A percentile compares a stretch with the other conserved stretches of the same genome.
phyloP scores from a whole-genome alignment of 1,140 invertebrate species.

The Calephelis virginiensis region DNA sequence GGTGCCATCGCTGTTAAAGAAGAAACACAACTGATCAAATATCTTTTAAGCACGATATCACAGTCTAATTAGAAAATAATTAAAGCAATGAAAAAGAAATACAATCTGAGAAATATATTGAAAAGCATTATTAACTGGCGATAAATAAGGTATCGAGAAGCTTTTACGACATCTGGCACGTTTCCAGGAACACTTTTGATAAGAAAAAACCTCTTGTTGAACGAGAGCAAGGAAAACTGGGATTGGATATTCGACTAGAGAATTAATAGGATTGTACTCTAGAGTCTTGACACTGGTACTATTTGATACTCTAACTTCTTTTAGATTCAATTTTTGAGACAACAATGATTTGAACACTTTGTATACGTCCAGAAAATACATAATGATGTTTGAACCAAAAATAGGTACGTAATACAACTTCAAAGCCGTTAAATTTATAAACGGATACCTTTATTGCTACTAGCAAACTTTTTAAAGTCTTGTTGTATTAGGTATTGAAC shows the following conservation, averaged over 20 bases:
- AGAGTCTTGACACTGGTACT: conserved; percentile 30
- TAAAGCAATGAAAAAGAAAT: conserved; percentile 22
- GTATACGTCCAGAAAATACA: too few species aligned
- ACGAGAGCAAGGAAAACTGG: conserved; percentile 37
- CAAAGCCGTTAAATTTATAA: too few species aligned
- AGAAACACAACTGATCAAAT: not conserved
- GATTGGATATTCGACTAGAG: conserved; percentile 43
- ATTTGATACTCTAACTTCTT: conserved; percentile 21
- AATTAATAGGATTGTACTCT: conserved; percentile 47
- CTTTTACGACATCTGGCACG: conserved; percentile 44
- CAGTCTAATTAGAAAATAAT: not conserved
- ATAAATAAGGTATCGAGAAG: conserved; percentile 55
- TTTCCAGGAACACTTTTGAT: conserved; percentile 55
- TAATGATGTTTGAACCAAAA: too few species aligned
- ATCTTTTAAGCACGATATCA: not conserved
- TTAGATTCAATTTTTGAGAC: conserved; percentile 14
- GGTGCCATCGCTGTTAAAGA: too few species aligned
- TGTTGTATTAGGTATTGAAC: too few species aligned
- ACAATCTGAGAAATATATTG: conserved; percentile 46
- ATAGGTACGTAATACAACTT: too few species aligned
- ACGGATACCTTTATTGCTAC: too few species aligned
- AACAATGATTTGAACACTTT: too few species aligned
- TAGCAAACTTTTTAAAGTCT: too few species aligned
- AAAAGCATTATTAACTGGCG: conserved; percentile 57
- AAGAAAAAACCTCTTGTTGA: conserved; percentile 51